Conservation (phyloP, 2,113 vertebrate species). For the Corythoichthys haematopterus region DNA sequence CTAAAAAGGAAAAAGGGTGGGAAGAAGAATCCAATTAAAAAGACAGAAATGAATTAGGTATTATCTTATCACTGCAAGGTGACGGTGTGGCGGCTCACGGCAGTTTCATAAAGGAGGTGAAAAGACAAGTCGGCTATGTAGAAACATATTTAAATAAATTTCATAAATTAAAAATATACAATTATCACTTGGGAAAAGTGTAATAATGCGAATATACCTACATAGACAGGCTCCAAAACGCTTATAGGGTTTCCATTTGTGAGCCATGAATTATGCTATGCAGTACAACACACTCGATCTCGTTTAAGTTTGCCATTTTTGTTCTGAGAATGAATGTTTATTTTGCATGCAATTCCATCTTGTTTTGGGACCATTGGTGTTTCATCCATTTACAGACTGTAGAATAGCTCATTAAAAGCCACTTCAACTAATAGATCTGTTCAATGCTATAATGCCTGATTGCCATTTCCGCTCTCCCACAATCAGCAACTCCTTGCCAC, state of each 20-base stretch:
- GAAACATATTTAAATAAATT: neutral
- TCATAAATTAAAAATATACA: neutral
- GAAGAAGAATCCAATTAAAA: constrained; percentile 64
- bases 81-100: constrained; percentile 25
- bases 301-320: constrained; percentile 9
- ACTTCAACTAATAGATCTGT: constrained; percentile 98
- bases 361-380: constrained; percentile 91
- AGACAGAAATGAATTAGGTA: constrained; percentile 38
- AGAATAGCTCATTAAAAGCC: constrained; percentile 99
- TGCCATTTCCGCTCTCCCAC: constrained; percentile 83
- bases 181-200: neutral
- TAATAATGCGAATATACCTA: constrained; percentile 9
- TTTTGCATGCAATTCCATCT: constrained; percentile 82
- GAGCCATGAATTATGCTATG: constrained; percentile 44
- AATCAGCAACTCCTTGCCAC: constrained; percentile 80
- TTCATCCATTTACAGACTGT: constrained; percentile 95
- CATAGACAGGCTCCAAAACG: constrained; percentile 13
- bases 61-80: constrained; percentile 45
- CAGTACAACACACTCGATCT: constrained; percentile 16
- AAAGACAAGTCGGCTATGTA: neutral
- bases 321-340: constrained; percentile 35
- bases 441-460: constrained; percentile 80
- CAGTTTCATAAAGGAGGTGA: constrained; percentile 13
- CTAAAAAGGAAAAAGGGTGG: constrained; percentile 34
- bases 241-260: constrained; percentile 41